Conservation (phyloP, 2,888 invertebrate species). For the Therioaphis trifolii region DNA sequence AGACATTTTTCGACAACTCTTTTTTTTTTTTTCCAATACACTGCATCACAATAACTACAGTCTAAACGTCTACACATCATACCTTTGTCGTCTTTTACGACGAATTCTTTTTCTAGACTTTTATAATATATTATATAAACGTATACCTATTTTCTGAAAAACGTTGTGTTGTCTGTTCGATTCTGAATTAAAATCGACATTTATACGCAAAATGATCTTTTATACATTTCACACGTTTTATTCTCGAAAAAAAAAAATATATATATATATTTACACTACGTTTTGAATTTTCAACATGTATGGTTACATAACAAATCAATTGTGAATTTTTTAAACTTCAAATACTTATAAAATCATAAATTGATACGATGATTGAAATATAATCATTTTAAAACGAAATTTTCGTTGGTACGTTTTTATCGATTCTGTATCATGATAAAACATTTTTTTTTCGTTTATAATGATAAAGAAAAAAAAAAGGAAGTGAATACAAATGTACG, state of each 20-base stretch:
- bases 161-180: not conserved
- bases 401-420: not conserved
- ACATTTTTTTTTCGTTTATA: no score
- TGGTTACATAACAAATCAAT: not conserved
- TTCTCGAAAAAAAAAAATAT: no score
- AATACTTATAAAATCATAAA: not conserved
- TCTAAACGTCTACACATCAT: no score
- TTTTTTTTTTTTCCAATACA: slow-evolving; percentile 48
- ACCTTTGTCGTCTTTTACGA: slow-evolving; percentile 42
- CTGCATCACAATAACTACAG: slow-evolving; percentile 50
- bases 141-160: no score
- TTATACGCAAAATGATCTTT: no score
- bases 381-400: slow-evolving; percentile 20
- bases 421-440: not conserved
- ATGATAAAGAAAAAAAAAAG: no score
- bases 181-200: slow-evolving; percentile 1
- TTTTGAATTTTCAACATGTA: not conserved
- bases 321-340: not conserved
- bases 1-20: slow-evolving; percentile 35
- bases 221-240: no score
- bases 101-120: slow-evolving; percentile 22
- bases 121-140: slow-evolving; percentile 51
- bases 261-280: no score
- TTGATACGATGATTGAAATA: not conserved
- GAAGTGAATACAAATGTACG: not conserved